Conservation (phyloP, 2,888 invertebrate species). For the Pterobdella sp. region DNA sequence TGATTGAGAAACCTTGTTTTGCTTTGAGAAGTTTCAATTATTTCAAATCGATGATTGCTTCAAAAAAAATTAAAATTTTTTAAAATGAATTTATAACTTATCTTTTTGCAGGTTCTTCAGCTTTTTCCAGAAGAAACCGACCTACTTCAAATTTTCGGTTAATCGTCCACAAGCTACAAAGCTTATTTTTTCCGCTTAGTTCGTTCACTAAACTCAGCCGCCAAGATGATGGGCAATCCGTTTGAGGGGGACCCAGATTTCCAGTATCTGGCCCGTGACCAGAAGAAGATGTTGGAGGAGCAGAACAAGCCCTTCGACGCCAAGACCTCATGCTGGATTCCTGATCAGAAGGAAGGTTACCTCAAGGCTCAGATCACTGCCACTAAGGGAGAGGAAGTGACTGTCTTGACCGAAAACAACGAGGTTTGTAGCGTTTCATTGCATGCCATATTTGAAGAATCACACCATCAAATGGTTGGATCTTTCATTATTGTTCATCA, state of each 20-base stretch:
- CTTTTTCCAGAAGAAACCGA: background rate
- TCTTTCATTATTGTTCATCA: background rate
- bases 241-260: constrained; percentile 39
- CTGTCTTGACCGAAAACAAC: constrained; percentile 72
- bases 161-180: background rate
- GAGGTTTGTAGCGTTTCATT: constrained; percentile 32
- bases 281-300: constrained; percentile 47
- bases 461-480: background rate
- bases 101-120: background rate
- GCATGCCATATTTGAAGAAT: background rate
- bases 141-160: background rate
- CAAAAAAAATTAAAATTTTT: too few relatives aligned
- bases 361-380: constrained; percentile 93
- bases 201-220: constrained; percentile 5
- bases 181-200: constrained; percentile 15
- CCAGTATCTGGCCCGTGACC: constrained; percentile 47
- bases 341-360: constrained; percentile 94
- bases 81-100: background rate
- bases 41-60: too few relatives aligned
- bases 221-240: constrained; percentile 29
- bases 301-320: constrained; percentile 47
- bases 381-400: constrained; percentile 94
- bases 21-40: too few relatives aligned
- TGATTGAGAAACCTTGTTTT: too few relatives aligned
- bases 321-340: constrained; percentile 99